These are phyloP conservation scores for Nephrocerus scutellatus DNA, from an alignment of 2,888 invertebrate genomes.

Conservation along the genomic window DNA sequence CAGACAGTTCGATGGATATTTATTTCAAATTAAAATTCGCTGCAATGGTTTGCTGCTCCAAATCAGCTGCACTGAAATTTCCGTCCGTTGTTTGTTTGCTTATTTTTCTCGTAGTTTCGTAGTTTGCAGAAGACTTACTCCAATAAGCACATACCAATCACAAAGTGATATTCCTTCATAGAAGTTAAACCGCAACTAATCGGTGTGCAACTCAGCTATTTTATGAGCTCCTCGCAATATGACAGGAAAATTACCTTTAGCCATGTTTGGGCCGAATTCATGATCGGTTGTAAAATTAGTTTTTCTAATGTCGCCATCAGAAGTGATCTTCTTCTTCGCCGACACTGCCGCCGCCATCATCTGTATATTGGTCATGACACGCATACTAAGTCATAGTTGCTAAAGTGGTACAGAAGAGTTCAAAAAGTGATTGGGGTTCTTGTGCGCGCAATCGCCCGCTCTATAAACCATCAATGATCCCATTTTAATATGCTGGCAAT, in stretches of 20 bases:
- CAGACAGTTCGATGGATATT: too few species aligned
- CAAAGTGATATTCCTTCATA: too few species aligned
- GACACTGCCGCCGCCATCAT: neutral
- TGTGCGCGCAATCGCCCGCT: conserved; percentile 3
- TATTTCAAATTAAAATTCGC: too few species aligned
- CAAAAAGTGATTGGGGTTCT: conserved; percentile 3
- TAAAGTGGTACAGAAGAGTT: conserved; percentile 10
- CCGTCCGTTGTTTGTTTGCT: too few species aligned
- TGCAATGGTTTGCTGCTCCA: too few species aligned
- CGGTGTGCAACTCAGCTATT: too few species aligned
- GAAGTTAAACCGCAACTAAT: too few species aligned
- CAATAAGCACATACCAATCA: too few species aligned
- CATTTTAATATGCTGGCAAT: conserved; percentile 16
- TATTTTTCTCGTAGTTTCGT: too few species aligned
- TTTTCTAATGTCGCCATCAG: conserved; percentile 8
- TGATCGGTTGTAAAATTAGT: conserved; percentile 18
- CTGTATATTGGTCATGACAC: neutral
- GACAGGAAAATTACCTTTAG: conserved; percentile 22
- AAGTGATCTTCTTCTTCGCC: neutral
- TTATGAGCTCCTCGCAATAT: too few species aligned
- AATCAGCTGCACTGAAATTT: too few species aligned
- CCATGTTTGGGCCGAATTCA: conserved; percentile 18
- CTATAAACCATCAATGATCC: conserved; percentile 12
- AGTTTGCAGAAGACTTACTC: too few species aligned
- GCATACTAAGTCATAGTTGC: neutral